Evolutionary conservation across 2,888 invertebrate species (phyloP).

Genomic region (Pseudanteris insignis): DNA sequence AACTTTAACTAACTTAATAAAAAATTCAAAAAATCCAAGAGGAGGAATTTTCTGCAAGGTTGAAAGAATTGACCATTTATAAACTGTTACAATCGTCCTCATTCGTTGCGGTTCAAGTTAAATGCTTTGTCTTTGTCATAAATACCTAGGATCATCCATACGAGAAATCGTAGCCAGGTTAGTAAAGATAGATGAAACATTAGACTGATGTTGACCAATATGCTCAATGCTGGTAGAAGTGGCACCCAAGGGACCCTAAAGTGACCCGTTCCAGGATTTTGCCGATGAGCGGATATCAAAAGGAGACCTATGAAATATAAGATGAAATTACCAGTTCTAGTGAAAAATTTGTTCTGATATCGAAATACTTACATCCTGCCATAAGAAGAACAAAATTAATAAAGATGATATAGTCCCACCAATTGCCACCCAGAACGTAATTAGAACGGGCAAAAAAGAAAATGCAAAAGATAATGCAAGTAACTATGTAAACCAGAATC

Average conservation of each 20-base stretch:
- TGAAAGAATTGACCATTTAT: too few species aligned
- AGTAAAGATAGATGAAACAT: slow-evolving; percentile 84
- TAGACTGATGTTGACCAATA: slow-evolving; percentile 81
- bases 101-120: too few species aligned
- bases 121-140: too few species aligned
- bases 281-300: slow-evolving; percentile 80
- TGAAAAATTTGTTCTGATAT: neutral
- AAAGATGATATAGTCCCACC: slow-evolving; percentile 77
- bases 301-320: slow-evolving; percentile 70
- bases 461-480: slow-evolving; percentile 76
- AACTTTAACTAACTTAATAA: too few species aligned
- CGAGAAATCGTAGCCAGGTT: slow-evolving; percentile 85
- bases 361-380: slow-evolving; percentile 71
- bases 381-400: slow-evolving; percentile 73
- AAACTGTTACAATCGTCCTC: too few species aligned
- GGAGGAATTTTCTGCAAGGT: too few species aligned
- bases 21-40: too few species aligned
- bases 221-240: slow-evolving; percentile 79
- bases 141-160: slow-evolving; percentile 88
- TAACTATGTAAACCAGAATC: slow-evolving; percentile 76
- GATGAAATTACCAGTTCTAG: neutral
- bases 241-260: slow-evolving; percentile 87
- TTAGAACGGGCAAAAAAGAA: slow-evolving; percentile 57
- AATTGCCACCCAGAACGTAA: slow-evolving; percentile 58
- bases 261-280: slow-evolving; percentile 73